Conservation (phyloP, 2,797 vertebrate species). For the Apogon talboti region DNA sequence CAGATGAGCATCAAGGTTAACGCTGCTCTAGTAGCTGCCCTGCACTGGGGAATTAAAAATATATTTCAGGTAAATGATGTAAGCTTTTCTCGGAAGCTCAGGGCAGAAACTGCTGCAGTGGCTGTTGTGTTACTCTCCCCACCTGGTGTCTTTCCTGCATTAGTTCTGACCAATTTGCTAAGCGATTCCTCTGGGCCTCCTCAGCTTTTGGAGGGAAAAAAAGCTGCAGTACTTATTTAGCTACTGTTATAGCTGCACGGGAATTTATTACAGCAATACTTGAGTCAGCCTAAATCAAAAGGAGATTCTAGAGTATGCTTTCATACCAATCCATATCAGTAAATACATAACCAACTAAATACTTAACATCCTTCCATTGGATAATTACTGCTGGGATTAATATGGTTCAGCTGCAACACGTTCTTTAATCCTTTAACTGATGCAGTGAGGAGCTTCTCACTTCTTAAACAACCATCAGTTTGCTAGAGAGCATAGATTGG, state of each 20-base stretch:
- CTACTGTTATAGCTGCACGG: slow-evolving; percentile 30
- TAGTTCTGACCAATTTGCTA: slow-evolving; percentile 69
- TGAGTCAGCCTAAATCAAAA: slow-evolving; percentile 16
- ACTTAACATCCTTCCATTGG: too few species aligned
- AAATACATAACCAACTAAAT: too few species aligned
- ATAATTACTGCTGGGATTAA: too few species aligned
- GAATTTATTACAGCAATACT: slow-evolving; percentile 13
- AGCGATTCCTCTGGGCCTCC: slow-evolving; percentile 44
- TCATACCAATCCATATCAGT: too few species aligned
- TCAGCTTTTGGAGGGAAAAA: slow-evolving; percentile 26
- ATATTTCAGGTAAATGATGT: slow-evolving; percentile 35
- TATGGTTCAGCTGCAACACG: too few species aligned
- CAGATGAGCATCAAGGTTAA: slow-evolving; percentile 56
- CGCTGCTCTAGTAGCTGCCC: slow-evolving; percentile 8
- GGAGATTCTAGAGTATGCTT: neutral
- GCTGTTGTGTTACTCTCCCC: slow-evolving; percentile 36
- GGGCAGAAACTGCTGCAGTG: slow-evolving; percentile 34
- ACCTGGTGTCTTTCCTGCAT: slow-evolving; percentile 60
- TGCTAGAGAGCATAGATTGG: too few species aligned
- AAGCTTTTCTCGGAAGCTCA: slow-evolving; percentile 19
- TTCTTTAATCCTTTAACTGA: too few species aligned
- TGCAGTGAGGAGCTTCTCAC: too few species aligned
- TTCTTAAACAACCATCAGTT: too few species aligned
- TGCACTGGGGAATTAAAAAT: slow-evolving; percentile 25
- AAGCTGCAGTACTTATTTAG: slow-evolving; percentile 40